Conservation (phyloP, 2,797 vertebrate species). For the Pipistrellus pipistrellus region DNA sequence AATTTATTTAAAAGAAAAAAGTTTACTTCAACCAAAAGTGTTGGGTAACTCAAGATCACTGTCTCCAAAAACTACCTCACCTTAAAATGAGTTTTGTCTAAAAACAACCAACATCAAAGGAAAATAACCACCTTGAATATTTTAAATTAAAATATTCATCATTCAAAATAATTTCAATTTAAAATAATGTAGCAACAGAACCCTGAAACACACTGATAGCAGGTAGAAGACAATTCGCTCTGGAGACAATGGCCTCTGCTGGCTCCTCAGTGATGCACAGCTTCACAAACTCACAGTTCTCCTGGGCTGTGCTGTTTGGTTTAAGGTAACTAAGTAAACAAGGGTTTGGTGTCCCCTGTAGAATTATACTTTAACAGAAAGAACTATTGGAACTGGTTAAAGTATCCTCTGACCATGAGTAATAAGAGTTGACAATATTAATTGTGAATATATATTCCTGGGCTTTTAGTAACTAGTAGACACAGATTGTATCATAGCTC, state of each 20-base stretch:
- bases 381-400: constrained; percentile 55
- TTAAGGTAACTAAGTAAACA: constrained; percentile 45
- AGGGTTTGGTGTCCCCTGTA: background rate
- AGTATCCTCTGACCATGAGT: background rate
- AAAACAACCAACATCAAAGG: background rate
- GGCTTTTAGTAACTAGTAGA: background rate
- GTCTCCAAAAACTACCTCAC: background rate
- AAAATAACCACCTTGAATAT: constrained; percentile 5
- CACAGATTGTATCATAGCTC: background rate
- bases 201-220: background rate
- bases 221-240: background rate
- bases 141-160: constrained; percentile 24
- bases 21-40: background rate
- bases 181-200: constrained; percentile 40
- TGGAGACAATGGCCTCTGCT: background rate
- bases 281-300: constrained; percentile 10
- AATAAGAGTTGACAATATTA: constrained; percentile 32
- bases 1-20: background rate
- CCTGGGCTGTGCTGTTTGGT: background rate
- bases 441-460: background rate
- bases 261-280: background rate
- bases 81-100: background rate
- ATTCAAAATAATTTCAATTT: background rate
- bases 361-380: constrained; percentile 48
- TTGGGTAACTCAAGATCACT: background rate